These are phyloP conservation scores for Forpus xanthops DNA, from an alignment of 2,797 vertebrate species.

Conservation along the genomic window DNA sequence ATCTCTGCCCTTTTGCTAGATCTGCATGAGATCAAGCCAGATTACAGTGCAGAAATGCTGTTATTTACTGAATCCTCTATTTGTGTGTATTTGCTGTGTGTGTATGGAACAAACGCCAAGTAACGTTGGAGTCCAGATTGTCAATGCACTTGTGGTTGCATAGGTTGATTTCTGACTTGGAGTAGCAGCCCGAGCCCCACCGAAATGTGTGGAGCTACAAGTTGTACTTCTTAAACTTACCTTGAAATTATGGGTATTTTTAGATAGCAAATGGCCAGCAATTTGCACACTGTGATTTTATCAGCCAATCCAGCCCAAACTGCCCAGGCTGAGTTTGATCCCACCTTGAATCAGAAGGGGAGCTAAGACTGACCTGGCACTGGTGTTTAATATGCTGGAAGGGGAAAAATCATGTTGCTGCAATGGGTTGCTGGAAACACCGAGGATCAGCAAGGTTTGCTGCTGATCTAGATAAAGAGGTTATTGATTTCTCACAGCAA, in stretches of 20 bases:
- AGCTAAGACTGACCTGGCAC: not conserved
- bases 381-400: not conserved
- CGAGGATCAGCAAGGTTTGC: not conserved
- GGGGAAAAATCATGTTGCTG: not conserved
- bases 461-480: not conserved
- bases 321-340: no score
- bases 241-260: not conserved
- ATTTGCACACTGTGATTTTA: not conserved
- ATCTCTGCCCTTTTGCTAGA: rapidly evolving
- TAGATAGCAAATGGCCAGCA: not conserved
- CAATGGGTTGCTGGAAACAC: not conserved
- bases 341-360: rapidly evolving
- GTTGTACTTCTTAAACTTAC: not conserved
- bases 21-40: not conserved
- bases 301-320: not conserved
- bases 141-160: no score
- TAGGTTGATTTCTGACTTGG: not conserved
- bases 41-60: not conserved
- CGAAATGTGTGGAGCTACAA: no score
- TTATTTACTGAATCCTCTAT: rapidly evolving
- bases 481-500: not conserved
- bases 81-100: rapidly evolving
- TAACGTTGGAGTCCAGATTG: rapidly evolving
- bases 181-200: not conserved
- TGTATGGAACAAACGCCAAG: not conserved